Evolutionary conservation across 1,140 invertebrate species (phyloP).

Genomic region (Drosophila parvula): DNA sequence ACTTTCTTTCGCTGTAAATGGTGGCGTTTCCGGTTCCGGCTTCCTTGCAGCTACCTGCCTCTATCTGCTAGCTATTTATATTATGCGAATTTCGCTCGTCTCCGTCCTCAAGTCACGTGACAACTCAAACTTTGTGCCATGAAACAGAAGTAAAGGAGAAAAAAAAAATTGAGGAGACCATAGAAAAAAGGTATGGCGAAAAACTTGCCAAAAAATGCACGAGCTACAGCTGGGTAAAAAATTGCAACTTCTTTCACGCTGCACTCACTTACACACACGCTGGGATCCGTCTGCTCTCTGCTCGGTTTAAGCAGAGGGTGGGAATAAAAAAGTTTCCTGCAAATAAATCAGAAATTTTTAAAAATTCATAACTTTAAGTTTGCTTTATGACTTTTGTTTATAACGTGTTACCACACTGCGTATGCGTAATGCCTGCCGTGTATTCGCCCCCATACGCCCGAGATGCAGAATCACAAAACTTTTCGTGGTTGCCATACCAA

Average conservation of each 20-base stretch:
- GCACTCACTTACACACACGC: slow-evolving; percentile 25
- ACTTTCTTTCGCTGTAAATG: slow-evolving; percentile 57
- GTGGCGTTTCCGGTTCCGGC: slow-evolving; percentile 62
- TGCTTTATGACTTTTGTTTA: slow-evolving; percentile 77
- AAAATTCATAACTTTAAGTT: slow-evolving; percentile 81
- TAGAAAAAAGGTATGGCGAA: slow-evolving; percentile 34
- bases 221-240: slow-evolving; percentile 20
- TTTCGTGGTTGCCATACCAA: slow-evolving; percentile 46
- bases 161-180: not conserved
- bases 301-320: slow-evolving; percentile 8
- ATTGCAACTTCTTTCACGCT: slow-evolving; percentile 45
- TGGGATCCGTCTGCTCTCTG: slow-evolving; percentile 16
- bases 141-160: slow-evolving; percentile 13
- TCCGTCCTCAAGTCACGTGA: slow-evolving; percentile 66
- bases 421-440: slow-evolving; percentile 59
- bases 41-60: slow-evolving; percentile 38
- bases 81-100: slow-evolving; percentile 61
- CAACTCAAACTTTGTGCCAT: slow-evolving; percentile 56
- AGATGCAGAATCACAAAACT: slow-evolving; percentile 41
- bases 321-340: slow-evolving; percentile 58
- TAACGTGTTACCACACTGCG: slow-evolving; percentile 60
- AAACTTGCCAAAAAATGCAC: slow-evolving; percentile 58
- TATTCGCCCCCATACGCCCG: slow-evolving; percentile 2
- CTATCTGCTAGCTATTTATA: slow-evolving; percentile 52
- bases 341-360: slow-evolving; percentile 80